Evolutionary conservation across 2,797 vertebrate species (phyloP).

Genomic region (Coregonus sp.): DNA sequence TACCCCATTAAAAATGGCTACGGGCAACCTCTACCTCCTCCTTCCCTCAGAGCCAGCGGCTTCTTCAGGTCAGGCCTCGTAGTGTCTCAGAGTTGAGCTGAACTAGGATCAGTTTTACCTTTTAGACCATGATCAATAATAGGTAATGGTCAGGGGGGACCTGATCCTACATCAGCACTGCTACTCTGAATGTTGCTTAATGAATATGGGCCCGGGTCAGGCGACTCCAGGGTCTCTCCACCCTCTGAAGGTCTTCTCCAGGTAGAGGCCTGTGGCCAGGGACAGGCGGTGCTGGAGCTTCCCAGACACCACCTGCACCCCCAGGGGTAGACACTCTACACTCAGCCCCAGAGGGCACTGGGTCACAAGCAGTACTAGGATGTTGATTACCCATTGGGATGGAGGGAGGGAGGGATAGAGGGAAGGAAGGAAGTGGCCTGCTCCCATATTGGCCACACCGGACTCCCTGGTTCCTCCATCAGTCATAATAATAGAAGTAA

Average conservation of each 20-base stretch:
- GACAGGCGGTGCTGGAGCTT: conserved; percentile 85
- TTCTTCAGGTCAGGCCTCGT: not conserved
- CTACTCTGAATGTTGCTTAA: not conserved
- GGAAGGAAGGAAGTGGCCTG: not conserved
- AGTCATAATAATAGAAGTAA: too few species aligned
- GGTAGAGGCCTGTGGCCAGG: conserved; percentile 77
- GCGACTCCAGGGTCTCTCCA: conserved; percentile 82
- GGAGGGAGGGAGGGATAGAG: not conserved
- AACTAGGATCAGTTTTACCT: too few species aligned
- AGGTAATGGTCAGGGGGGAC: not conserved
- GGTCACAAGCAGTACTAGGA: conserved; percentile 85
- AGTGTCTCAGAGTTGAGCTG: not conserved
- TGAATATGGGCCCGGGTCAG: conserved; percentile 32
- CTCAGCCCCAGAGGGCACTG: conserved; percentile 89
- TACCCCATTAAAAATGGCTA: not conserved
- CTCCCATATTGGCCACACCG: conserved; percentile 83
- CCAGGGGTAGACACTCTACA: conserved; percentile 82
- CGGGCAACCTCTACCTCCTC: not conserved
- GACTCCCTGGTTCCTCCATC: conserved; percentile 78
- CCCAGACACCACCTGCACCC: conserved; percentile 84
- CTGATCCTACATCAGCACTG: too few species aligned
- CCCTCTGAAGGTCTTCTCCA: conserved; percentile 86
- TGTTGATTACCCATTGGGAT: conserved; percentile 81
- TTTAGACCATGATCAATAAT: not conserved
- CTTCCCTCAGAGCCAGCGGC: not conserved